These are phyloP conservation scores for Scleropages formosus DNA, from an alignment of 2,797 vertebrate genomes.

Conservation along the genomic window DNA sequence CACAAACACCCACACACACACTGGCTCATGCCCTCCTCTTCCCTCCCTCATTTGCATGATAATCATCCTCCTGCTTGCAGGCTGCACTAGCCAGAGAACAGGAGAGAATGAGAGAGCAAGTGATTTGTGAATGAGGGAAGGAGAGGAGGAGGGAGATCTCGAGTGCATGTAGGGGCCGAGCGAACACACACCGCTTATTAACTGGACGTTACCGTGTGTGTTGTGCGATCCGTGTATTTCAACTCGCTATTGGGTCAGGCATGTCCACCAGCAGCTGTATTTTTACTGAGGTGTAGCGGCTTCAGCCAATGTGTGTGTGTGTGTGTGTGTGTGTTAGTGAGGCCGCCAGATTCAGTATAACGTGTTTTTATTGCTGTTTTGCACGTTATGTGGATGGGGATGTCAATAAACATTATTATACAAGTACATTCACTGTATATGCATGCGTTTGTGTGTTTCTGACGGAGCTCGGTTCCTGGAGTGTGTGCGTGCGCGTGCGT, in stretches of 20 bases:
- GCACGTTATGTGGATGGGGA: constrained; percentile 32
- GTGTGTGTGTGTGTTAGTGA: constrained; percentile 42
- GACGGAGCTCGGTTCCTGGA: no score
- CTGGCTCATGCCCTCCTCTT: constrained; percentile 54
- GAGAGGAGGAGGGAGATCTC: constrained; percentile 42
- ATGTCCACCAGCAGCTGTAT: constrained; percentile 26
- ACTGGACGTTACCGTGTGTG: constrained; percentile 5
- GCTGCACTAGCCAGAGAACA: constrained; percentile 48
- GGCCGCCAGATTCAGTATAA: constrained; percentile 37
- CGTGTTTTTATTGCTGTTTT: neutral
- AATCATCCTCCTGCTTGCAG: constrained; percentile 72
- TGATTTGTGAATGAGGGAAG: constrained; percentile 69
- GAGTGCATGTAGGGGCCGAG: constrained; percentile 43
- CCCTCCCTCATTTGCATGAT: constrained; percentile 80
- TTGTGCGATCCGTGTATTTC: neutral
- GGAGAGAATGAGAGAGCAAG: constrained; percentile 42
- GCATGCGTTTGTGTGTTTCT: constrained; percentile 32
- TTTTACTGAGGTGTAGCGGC: constrained; percentile 43
- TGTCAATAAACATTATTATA: constrained; percentile 49
- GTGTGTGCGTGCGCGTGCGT: constrained; percentile 48
- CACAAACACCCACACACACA: constrained; percentile 30
- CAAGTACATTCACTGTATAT: constrained; percentile 36
- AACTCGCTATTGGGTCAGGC: constrained; percentile 4
- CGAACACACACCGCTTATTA: constrained; percentile 38
- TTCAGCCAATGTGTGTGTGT: constrained; percentile 42